These are phyloP conservation scores for Lysandra coridon DNA, from an alignment of 2,888 invertebrate species.

Conservation along the genomic window DNA sequence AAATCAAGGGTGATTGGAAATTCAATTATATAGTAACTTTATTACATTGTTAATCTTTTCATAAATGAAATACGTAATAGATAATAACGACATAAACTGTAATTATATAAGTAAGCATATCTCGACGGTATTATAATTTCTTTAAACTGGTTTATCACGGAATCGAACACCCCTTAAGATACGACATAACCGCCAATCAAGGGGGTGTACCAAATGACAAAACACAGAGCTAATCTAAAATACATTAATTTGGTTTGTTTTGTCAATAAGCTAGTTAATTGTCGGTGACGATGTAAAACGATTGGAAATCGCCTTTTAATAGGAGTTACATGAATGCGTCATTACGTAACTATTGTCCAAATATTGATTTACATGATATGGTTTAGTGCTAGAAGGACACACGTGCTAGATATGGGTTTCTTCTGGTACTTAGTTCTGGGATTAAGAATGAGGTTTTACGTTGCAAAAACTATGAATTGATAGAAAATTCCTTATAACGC, in stretches of 20 bases:
- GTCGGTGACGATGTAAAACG: neutral
- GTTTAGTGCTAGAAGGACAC: neutral
- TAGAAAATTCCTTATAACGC: no score
- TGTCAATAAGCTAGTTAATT: constrained; percentile 26
- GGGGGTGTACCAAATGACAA: constrained; percentile 1
- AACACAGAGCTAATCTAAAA: constrained; percentile 9
- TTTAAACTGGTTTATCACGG: neutral
- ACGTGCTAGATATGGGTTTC: neutral
- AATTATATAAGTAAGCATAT: no score
- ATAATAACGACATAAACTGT: no score
- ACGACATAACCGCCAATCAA: neutral
- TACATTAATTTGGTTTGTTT: constrained; percentile 26
- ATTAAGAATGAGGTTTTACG: neutral
- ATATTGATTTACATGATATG: neutral
- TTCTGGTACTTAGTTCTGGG: neutral
- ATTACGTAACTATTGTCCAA: neutral
- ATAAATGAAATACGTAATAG: no score
- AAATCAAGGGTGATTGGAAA: no score
- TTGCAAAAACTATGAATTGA: neutral
- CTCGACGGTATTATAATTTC: no score
- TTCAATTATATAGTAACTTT: no score
- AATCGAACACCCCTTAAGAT: neutral
- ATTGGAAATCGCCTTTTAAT: constrained; percentile 16
- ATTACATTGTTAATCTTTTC: no score
- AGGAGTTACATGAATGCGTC: neutral